Percentiles rank a stretch among this genome's conserved stretches.
Evolutionary conservation across 1,140 invertebrate species (phyloP).

Genomic region (Gryon sp.): DNA sequence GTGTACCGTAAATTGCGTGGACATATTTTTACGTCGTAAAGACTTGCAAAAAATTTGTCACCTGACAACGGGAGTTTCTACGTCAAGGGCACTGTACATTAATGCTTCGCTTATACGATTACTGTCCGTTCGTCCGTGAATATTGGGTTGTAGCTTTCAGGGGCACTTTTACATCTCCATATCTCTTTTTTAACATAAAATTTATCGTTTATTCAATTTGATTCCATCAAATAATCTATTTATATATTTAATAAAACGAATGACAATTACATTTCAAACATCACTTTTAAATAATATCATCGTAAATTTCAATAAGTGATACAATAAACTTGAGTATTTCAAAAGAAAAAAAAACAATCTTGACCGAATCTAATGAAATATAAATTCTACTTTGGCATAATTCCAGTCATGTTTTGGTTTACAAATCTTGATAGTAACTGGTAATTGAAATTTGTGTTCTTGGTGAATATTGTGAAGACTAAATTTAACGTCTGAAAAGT

Average conservation of each 20-base stretch:
- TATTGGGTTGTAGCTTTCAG: background rate
- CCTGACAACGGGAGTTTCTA: conserved; percentile 29
- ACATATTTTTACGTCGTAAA: conserved; percentile 13
- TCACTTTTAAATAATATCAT: too few species aligned
- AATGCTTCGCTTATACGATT: conserved; percentile 4
- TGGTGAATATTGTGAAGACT: conserved; percentile 13
- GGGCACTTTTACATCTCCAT: too few species aligned
- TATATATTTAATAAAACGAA: too few species aligned
- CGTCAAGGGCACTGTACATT: conserved; percentile 19
- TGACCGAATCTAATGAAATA: background rate
- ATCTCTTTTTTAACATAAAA: too few species aligned
- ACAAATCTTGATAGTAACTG: background rate
- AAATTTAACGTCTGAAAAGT: too few species aligned
- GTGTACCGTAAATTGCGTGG: conserved; percentile 20
- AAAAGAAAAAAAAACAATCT: too few species aligned
- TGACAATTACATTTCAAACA: too few species aligned
- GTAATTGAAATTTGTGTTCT: background rate
- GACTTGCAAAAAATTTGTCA: conserved; percentile 35
- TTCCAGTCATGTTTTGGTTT: conserved; percentile 21
- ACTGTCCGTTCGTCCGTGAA: background rate
- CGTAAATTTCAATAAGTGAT: too few species aligned
- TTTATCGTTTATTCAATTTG: too few species aligned
- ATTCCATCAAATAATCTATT: too few species aligned
- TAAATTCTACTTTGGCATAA: background rate
- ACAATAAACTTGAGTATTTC: too few species aligned